Evolutionary conservation across 2,797 vertebrate genomes (phyloP).

Genomic region (Sylvia borin): DNA sequence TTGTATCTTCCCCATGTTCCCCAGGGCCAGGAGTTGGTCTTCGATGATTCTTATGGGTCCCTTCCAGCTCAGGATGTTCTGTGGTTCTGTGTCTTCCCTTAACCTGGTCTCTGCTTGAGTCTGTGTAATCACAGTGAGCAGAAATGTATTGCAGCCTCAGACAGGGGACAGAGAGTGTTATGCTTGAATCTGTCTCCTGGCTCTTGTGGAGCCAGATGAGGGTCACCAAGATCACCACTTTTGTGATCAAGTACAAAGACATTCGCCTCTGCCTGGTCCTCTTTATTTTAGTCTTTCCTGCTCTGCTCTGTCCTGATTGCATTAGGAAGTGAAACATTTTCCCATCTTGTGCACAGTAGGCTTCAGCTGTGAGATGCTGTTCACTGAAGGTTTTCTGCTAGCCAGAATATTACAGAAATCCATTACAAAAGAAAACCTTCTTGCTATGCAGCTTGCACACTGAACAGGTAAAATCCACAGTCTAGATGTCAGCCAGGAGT

Average conservation of each 20-base stretch:
- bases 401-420: background rate
- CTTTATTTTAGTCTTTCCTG: background rate
- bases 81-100: background rate
- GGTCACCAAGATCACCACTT: background rate
- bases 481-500: background rate
- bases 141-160: background rate
- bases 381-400: background rate
- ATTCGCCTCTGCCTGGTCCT: background rate
- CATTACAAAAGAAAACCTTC: background rate
- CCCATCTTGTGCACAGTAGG: background rate
- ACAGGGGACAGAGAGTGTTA: background rate
- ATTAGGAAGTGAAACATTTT: background rate
- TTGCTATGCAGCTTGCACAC: background rate
- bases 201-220: background rate
- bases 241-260: background rate
- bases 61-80: background rate
- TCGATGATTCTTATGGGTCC: accelerated
- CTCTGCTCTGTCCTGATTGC: background rate
- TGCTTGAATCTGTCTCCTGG: background rate
- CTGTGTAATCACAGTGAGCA: background rate
- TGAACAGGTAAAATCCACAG: background rate
- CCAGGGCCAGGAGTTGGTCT: background rate
- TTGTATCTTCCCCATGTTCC: background rate
- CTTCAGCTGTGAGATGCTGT: background rate
- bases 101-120: background rate